phyloP scores from a whole-genome alignment of 2,113 vertebrate species.

The human (Homo sapiens) region GRCh38 chrX:38478001-38478500 shows the following conservation, averaged over 20 bases:
- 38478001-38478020: conserved; percentile 19
- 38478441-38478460: conserved; percentile 63
- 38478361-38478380: conserved; percentile 11
- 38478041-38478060: conserved; percentile 9
- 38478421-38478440: background rate
- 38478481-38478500: conserved; percentile 46
- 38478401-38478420: conserved; percentile 49
- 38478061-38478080: conserved; percentile 45
- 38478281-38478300: background rate
- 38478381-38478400: conserved; percentile 29
- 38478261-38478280: background rate
- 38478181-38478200: background rate
- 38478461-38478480: conserved; percentile 53
- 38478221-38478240: background rate
- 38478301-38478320: background rate
- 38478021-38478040: background rate
- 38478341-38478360: background rate
- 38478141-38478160: conserved; percentile 15
- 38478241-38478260: background rate
- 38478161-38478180: conserved; percentile 30
- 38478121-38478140: background rate
- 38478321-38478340: background rate
- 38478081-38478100: conserved; percentile 10
- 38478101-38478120: conserved; percentile 11
- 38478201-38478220: background rate